Base-by-base conservation (phyloP, 2,797 vertebrate species). In the Melanotaenia nigrans region DNA sequence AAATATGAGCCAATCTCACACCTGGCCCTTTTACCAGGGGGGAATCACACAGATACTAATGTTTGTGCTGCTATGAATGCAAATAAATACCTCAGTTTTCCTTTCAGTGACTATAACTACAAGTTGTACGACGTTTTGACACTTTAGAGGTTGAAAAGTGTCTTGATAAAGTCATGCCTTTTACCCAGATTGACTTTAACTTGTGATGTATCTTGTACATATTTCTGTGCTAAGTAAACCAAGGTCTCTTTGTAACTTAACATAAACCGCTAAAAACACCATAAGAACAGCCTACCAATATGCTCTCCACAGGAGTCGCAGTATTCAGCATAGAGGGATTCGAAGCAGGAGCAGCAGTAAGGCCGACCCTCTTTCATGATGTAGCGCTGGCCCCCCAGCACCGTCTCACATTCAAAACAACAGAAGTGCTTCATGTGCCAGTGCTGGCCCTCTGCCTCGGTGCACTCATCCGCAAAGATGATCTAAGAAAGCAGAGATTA, bases 361-460 rank as follows among this genome's bases (percentile, higher is more conserved):
- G 98, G 98, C 10, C 97, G 91, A 2, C 97, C 97, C 2, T 99
- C 98, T 92, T 99, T 99, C 98, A 99, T 99, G 94, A 99, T 99
- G 93, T 99, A 99, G 65, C 98, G 95, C 93, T 99, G 98, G 5
- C 98, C 98, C 0, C 98, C 98, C 77, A 99, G 93, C 70, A 96
- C 96, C 0, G 96, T 96, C 93, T 99, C 97, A 0, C 98, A 99
- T 90, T 99, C 98, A 0, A 98, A 99, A 90, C 98, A 99, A 94
- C 98, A 99, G 86, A 99, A 99, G 87, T 99, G 98, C 90, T 98
- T 97, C 98, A 99, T 99, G 93, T 99, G 98, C 98, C 98, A 99
- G 92, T 99, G 98, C 8, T 97, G 93, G 6, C 98, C 98, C 87
- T 99, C 98, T 0, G 98, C 98, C 89, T 99, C 98, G 0, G 98